Percentiles rank a stretch among this genome's conserved stretches.
Evolutionary conservation across 2,797 vertebrate species (phyloP).

Genomic region (Pseudopleuronectes americanus): DNA sequence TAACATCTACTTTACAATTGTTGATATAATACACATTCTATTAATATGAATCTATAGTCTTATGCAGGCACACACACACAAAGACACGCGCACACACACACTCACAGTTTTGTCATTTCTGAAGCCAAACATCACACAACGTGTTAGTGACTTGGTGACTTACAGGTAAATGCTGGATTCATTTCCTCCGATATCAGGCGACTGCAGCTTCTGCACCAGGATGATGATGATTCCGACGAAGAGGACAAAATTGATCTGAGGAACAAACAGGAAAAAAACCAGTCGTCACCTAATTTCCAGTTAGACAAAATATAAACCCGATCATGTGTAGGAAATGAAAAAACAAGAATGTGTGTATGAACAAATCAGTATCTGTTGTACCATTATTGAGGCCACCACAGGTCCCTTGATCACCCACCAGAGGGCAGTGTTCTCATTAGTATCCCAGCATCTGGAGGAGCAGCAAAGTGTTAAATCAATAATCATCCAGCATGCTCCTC

Average conservation of each 20-base stretch:
- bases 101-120: not conserved
- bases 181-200: slow-evolving; percentile 96
- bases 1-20: not conserved
- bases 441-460: slow-evolving; percentile 94
- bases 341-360: not conserved
- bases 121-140: not conserved
- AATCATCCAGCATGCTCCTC: not conserved
- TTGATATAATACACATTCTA: not conserved
- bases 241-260: slow-evolving; percentile 95
- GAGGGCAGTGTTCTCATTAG: slow-evolving; percentile 95
- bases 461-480: not conserved
- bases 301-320: not conserved
- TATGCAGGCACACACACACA: slow-evolving; percentile 6
- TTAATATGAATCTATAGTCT: no score
- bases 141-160: slow-evolving; percentile 29
- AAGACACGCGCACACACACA: not conserved
- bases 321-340: not conserved
- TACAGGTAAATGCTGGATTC: slow-evolving; percentile 95
- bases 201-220: slow-evolving; percentile 98
- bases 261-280: not conserved
- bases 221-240: slow-evolving; percentile 98
- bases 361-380: slow-evolving; percentile 66
- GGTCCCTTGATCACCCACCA: slow-evolving; percentile 99
- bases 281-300: not conserved
- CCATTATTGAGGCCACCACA: slow-evolving; percentile 97